Evolutionary conservation across 2,888 invertebrate genomes (phyloP).

Genomic region (Creontiades dilutus): DNA sequence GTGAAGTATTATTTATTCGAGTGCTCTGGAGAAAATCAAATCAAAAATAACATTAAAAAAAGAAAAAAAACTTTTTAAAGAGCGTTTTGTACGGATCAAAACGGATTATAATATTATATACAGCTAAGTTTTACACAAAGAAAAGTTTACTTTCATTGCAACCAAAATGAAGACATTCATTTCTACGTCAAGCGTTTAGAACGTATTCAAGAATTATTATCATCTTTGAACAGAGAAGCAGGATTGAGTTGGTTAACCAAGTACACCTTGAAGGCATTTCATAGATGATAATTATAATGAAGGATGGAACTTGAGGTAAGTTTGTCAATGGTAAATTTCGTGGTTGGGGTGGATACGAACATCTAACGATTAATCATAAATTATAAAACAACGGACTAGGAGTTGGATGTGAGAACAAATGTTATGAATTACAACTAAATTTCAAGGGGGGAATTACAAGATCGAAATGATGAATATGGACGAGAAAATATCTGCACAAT

Average conservation of each 20-base stretch:
- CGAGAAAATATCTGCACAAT: too few relatives aligned
- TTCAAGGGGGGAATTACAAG: too few relatives aligned
- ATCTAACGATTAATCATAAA: too few relatives aligned
- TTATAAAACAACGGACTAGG: too few relatives aligned
- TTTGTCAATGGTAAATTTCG: too few relatives aligned
- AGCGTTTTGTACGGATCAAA: conserved; percentile 31
- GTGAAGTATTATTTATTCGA: neutral
- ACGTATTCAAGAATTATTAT: conserved; percentile 36
- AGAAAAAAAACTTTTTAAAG: conserved; percentile 27
- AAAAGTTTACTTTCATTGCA: conserved; percentile 36
- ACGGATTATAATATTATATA: conserved; percentile 41
- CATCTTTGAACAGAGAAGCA: conserved; percentile 4
- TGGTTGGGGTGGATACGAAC: too few relatives aligned
- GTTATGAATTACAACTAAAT: too few relatives aligned
- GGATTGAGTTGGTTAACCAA: neutral
- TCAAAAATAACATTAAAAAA: neutral
- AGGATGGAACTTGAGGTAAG: too few relatives aligned
- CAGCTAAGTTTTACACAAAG: conserved; percentile 41
- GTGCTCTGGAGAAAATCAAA: neutral
- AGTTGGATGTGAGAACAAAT: too few relatives aligned
- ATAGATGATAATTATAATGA: neutral
- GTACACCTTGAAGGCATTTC: conserved; percentile 35
- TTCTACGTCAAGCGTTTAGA: conserved; percentile 47
- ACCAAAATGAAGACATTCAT: conserved; percentile 40
- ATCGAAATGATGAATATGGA: too few relatives aligned